Conservation (phyloP, 2,888 invertebrate genomes). For the Caenorhabditis imperialis region DNA sequence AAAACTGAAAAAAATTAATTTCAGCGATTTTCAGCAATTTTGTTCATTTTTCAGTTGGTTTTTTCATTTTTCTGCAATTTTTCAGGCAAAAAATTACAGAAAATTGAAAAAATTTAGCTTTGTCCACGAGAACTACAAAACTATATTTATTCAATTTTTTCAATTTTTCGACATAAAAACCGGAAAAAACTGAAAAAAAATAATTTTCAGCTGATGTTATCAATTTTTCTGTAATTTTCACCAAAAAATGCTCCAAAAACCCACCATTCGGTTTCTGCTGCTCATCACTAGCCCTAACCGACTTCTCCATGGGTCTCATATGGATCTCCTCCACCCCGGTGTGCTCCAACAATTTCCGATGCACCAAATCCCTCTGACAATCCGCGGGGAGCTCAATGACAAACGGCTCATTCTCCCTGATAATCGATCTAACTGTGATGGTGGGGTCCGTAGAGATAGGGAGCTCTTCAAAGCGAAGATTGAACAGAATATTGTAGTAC, state of each 20-base stretch:
- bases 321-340: constrained; percentile 48
- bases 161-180: no score
- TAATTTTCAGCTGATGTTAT: no score
- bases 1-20: no score
- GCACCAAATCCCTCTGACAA: constrained; percentile 24
- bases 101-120: no score
- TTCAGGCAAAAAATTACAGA: no score
- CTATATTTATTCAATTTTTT: no score
- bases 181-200: no score
- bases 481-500: constrained; percentile 62
- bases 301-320: constrained; percentile 47
- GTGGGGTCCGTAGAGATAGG: constrained; percentile 54
- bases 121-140: no score
- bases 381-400: constrained; percentile 57
- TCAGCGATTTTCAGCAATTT: no score
- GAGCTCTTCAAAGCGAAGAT: constrained; percentile 63
- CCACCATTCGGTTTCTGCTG: constrained; percentile 13
- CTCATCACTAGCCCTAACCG: constrained; percentile 7
- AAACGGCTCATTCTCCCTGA: constrained; percentile 61
- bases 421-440: constrained; percentile 31
- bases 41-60: no score
- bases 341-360: constrained; percentile 37
- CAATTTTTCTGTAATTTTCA: constrained; percentile 2
- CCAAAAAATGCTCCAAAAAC: constrained; percentile 10
- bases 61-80: no score